Evolutionary conservation across 2,797 vertebrate genomes (phyloP).

Genomic region (Sebastes jordani): DNA sequence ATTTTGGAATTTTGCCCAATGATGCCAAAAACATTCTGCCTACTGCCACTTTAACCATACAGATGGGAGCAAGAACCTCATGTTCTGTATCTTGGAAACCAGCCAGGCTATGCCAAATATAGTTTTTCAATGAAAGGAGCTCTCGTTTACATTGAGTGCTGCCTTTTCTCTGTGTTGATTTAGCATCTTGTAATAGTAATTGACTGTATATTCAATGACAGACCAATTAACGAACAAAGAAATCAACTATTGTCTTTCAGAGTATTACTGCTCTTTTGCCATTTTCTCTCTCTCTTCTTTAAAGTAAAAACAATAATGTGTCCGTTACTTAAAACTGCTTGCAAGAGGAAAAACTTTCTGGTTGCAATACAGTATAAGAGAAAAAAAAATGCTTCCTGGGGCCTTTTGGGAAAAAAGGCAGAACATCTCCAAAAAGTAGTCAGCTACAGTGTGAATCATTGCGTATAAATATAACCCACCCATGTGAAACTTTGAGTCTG

Average conservation of each 20-base stretch:
- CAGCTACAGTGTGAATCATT: constrained; percentile 29
- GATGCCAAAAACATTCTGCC: too few relatives aligned
- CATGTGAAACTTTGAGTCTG: constrained; percentile 26
- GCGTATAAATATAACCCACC: constrained; percentile 33
- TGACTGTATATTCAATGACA: not conserved
- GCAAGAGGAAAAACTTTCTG: constrained; percentile 22
- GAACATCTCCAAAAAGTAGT: constrained; percentile 26
- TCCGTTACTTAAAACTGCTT: constrained; percentile 13
- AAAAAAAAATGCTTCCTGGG: not conserved
- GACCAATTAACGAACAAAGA: not conserved
- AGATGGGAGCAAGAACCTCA: not conserved
- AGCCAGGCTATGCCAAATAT: not conserved
- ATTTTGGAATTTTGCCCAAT: too few relatives aligned
- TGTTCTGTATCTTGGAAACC: not conserved
- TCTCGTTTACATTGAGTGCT: not conserved
- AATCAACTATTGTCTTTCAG: not conserved
- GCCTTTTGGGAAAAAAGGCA: constrained; percentile 26
- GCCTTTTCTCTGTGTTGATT: not conserved
- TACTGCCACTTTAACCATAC: not conserved
- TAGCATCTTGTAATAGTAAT: not conserved
- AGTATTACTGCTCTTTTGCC: not conserved
- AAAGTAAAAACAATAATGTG: not conserved
- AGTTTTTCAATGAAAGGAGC: not conserved
- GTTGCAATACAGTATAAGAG: not conserved
- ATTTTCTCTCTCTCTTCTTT: not conserved